phyloP scores from a whole-genome alignment of 1,140 invertebrate genomes.

The Ceratitis capitata region DNA sequence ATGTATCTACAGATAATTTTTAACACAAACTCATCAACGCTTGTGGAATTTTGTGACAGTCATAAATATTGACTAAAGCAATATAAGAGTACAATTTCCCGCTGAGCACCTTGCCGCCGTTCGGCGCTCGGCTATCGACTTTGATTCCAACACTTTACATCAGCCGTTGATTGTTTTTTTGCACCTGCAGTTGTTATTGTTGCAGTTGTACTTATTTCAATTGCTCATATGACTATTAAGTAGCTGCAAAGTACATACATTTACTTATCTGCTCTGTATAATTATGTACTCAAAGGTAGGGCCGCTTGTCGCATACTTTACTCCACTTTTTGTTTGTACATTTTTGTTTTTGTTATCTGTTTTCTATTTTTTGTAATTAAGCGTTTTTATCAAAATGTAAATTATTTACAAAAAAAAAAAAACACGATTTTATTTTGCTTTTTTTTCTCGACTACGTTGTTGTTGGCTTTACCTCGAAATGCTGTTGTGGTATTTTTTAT shows the following conservation, averaged over 20 bases:
- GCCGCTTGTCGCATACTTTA: not conserved
- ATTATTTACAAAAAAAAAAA: not conserved
- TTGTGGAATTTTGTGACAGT: slow-evolving; percentile 21
- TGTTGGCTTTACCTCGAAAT: not conserved
- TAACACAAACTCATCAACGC: slow-evolving; percentile 15
- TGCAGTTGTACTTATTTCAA: not conserved
- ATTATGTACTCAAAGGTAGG: not conserved
- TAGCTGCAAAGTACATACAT: not conserved
- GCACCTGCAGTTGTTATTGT: not conserved
- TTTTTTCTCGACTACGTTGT: not conserved
- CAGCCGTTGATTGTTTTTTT: not conserved
- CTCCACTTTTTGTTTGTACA: not conserved
- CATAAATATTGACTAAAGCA: not conserved
- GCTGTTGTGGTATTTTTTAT: not conserved
- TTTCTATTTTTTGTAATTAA: not conserved
- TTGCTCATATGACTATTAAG: slow-evolving; percentile 12
- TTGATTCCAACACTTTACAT: not conserved
- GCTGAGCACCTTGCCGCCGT: not conserved
- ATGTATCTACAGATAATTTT: not conserved
- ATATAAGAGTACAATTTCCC: slow-evolving; percentile 7
- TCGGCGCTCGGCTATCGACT: not conserved
- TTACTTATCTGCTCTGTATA: not conserved
- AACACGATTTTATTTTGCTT: not conserved
- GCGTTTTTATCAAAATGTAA: not conserved
- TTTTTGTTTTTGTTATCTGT: not conserved